Evolutionary conservation across 2,113 vertebrate genomes (phyloP).

Genomic region (Mystacornis crossleyi): DNA sequence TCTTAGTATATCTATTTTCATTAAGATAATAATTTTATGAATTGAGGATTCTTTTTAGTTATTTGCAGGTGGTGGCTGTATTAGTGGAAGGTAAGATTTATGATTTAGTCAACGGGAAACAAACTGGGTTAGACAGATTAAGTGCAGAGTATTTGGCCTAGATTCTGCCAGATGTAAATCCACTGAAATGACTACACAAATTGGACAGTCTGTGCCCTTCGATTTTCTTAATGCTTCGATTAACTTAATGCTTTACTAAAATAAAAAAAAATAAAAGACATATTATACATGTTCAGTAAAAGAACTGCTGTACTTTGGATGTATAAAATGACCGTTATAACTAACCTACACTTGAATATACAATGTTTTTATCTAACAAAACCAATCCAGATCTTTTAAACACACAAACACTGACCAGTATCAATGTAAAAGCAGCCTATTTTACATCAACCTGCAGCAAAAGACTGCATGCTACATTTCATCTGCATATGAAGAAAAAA

Average conservation of each 20-base stretch:
- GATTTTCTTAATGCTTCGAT: not conserved
- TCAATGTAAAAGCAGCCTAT: not conserved
- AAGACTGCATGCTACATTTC: not conserved
- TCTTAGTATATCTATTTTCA: not conserved
- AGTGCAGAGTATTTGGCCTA: not conserved
- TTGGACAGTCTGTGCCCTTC: not conserved
- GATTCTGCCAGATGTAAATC: conserved; percentile 17
- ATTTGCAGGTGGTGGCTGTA: not conserved
- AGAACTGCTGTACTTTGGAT: not conserved
- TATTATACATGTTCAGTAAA: not conserved
- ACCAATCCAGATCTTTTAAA: not conserved
- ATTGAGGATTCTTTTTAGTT: not conserved
- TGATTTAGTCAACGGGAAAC: not conserved
- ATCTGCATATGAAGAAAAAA: not conserved
- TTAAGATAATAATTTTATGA: not conserved
- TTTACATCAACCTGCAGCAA: not conserved
- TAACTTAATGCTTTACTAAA: not conserved
- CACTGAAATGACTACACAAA: not conserved
- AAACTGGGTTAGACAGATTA: not conserved
- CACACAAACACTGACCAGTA: not conserved
- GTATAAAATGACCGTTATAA: not conserved
- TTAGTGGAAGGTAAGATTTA: not conserved
- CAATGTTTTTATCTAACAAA: not conserved
- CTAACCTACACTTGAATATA: not conserved
- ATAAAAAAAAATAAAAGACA: not conserved